A percentile compares a stretch with the other conserved stretches of the same genome.
These are phyloP conservation scores for Apotomis turbidana DNA, from an alignment of 2,888 invertebrate species.

Conservation along the genomic window DNA sequence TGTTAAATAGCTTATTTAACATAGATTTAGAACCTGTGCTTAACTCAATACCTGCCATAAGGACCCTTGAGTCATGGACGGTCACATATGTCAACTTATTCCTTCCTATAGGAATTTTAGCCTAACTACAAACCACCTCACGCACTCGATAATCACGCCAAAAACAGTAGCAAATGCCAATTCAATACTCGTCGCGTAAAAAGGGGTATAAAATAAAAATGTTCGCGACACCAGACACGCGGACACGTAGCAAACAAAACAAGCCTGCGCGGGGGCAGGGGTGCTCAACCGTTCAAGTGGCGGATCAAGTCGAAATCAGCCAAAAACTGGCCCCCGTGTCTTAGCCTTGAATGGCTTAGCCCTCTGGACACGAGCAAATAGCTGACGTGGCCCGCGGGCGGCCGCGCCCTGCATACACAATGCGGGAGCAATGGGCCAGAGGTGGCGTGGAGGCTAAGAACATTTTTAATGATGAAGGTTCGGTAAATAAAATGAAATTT, in stretches of 20 bases:
- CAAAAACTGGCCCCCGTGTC: slow-evolving; percentile 81
- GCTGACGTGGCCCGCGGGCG: slow-evolving; percentile 81
- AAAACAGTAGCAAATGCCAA: slow-evolving; percentile 32
- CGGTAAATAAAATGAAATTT: no score
- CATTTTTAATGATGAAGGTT: not conserved
- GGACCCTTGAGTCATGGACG: no score
- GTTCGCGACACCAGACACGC: slow-evolving; percentile 36
- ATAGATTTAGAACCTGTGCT: no score
- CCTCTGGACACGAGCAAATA: slow-evolving; percentile 82
- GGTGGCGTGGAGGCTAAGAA: slow-evolving; percentile 53
- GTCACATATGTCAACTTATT: no score
- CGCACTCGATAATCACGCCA: slow-evolving; percentile 23
- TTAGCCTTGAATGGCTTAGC: slow-evolving; percentile 84
- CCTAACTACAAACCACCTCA: slow-evolving; percentile 26
- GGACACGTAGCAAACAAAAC: slow-evolving; percentile 38
- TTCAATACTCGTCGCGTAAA: slow-evolving; percentile 18
- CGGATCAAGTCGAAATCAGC: slow-evolving; percentile 76
- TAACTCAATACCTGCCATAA: no score
- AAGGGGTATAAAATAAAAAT: slow-evolving; percentile 35
- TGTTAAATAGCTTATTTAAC: no score
- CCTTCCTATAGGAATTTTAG: slow-evolving; percentile 1
- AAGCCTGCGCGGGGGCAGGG: slow-evolving; percentile 46
- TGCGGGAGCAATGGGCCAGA: slow-evolving; percentile 59
- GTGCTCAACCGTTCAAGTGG: slow-evolving; percentile 48
- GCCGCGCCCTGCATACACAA: slow-evolving; percentile 82